Evolutionary conservation across 2,888 invertebrate species (phyloP).

Genomic region (Dorcus hopei): DNA sequence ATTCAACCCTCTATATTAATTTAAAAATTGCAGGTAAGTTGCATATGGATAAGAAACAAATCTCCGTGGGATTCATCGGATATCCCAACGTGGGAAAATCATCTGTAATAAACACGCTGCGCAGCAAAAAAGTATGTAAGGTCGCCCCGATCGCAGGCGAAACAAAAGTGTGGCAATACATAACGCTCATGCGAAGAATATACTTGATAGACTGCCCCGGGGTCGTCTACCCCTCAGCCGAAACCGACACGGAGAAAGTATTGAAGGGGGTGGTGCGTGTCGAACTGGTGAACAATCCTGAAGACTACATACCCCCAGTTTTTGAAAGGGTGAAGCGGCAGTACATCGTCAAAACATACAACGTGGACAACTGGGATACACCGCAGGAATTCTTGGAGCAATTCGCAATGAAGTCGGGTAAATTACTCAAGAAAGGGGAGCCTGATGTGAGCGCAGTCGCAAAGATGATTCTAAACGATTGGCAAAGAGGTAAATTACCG

Average conservation of each 20-base stretch:
- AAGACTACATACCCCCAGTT: constrained; percentile 88
- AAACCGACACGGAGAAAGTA: constrained; percentile 92
- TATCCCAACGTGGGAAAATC: constrained; percentile 99
- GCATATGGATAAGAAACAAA: constrained; percentile 96
- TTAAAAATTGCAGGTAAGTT: constrained; percentile 58
- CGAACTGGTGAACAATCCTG: constrained; percentile 89
- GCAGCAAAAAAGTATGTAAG: constrained; percentile 97
- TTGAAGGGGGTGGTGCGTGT: constrained; percentile 97
- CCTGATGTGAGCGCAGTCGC: constrained; percentile 87
- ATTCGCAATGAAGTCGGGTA: constrained; percentile 81
- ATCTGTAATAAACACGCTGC: constrained; percentile 94
- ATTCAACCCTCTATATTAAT: constrained; percentile 2
- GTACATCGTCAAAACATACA: constrained; percentile 88
- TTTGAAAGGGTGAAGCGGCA: constrained; percentile 84
- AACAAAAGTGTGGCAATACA: constrained; percentile 99
- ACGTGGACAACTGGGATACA: constrained; percentile 76
- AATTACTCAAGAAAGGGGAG: constrained; percentile 94
- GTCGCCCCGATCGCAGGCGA: constrained; percentile 98
- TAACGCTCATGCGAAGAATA: constrained; percentile 94
- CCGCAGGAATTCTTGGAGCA: constrained; percentile 88
- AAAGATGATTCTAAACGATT: constrained; percentile 96
- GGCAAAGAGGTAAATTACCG: constrained; percentile 96
- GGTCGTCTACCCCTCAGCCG: constrained; percentile 94
- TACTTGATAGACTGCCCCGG: constrained; percentile 99
- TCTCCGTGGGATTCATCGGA: constrained; percentile 97